Evolutionary conservation across 2,113 vertebrate genomes (phyloP).

Genomic region (Cyanoderma ruficeps): DNA sequence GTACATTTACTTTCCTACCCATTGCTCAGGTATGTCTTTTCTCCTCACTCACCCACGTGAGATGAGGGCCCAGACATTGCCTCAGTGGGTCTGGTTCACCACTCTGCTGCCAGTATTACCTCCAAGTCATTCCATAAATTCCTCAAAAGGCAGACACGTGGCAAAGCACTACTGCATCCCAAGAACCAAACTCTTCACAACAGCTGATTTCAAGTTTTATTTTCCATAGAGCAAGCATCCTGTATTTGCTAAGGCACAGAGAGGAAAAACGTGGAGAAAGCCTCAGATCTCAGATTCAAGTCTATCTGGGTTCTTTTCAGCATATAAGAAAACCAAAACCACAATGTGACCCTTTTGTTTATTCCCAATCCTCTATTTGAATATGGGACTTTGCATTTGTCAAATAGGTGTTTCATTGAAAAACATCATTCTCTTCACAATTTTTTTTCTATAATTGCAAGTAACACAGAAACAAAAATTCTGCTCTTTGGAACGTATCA

Average conservation of each 20-base stretch:
- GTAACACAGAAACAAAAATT: not conserved
- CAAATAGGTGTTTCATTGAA: not conserved
- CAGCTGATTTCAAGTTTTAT: rapidly evolving
- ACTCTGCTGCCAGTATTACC: not conserved
- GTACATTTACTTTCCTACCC: not conserved
- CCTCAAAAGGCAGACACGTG: not conserved
- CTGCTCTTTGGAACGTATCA: not conserved
- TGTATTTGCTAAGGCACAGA: not conserved
- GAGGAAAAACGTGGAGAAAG: not conserved
- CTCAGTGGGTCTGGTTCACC: not conserved
- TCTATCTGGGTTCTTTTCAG: not conserved
- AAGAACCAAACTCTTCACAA: not conserved
- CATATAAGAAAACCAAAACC: not conserved
- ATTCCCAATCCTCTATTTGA: not conserved
- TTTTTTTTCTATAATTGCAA: not conserved
- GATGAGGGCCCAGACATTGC: not conserved
- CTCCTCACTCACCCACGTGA: rapidly evolving
- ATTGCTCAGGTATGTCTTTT: not conserved
- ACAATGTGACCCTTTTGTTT: not conserved
- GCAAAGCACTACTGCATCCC: not conserved
- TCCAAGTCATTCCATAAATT: not conserved
- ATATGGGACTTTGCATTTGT: not conserved
- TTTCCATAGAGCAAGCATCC: not conserved
- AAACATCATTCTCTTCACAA: rapidly evolving
- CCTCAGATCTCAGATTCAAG: not conserved